These are phyloP conservation scores for Busseola fusca DNA, from an alignment of 2,888 invertebrate genomes.

Conservation along the genomic window DNA sequence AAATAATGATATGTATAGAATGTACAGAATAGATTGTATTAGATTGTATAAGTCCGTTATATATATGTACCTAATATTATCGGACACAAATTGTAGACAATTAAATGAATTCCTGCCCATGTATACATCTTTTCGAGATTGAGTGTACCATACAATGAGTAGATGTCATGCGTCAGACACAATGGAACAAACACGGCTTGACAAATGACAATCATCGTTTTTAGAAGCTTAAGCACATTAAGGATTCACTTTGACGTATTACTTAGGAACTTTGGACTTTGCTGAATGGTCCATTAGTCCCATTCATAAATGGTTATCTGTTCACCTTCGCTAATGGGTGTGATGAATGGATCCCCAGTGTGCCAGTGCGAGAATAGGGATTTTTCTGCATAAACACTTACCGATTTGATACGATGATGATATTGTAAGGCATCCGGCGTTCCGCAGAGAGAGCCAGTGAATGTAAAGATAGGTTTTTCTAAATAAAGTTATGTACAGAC, in stretches of 20 bases:
- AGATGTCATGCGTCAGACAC: conserved; percentile 42
- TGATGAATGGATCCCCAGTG: neutral
- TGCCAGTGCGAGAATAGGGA: neutral
- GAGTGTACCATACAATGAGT: conserved; percentile 5
- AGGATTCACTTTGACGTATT: conserved; percentile 1
- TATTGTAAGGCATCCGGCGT: neutral
- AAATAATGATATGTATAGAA: too few relatives aligned
- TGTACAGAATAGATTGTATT: too few relatives aligned
- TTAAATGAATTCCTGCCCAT: neutral
- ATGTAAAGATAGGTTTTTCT: neutral
- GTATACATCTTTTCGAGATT: neutral
- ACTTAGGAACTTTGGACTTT: neutral
- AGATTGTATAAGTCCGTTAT: too few relatives aligned
- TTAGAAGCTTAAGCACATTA: conserved; percentile 8
- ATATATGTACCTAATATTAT: neutral
- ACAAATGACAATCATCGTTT: conserved; percentile 31
- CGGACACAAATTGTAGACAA: neutral
- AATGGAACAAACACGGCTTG: conserved; percentile 35
- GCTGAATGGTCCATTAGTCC: neutral
- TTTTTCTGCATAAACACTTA: neutral
- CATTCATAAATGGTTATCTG: neutral
- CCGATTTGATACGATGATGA: neutral
- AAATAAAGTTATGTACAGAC: neutral
- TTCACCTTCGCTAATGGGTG: neutral
- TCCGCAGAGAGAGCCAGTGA: neutral